Base-by-base conservation (phyloP, 2,888 invertebrate genomes). In the Linyphia triangularis region DNA sequence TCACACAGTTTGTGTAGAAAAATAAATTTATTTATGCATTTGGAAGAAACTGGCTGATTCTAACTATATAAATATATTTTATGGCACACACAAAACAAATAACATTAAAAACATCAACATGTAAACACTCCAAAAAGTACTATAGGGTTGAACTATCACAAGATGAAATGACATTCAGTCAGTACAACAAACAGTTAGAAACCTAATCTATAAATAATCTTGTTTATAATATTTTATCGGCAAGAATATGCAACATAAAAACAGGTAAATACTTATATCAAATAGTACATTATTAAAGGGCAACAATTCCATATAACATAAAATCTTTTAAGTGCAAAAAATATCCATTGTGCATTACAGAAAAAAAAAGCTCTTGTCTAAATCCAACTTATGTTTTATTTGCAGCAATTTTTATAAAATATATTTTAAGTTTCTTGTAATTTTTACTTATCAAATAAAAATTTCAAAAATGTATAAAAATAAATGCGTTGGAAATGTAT, bases 401-500 rank as follows among this genome's bases (percentile, higher is more conserved):
- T 59, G 24, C 3, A 67, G n/a, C 33, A 3, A 19, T 67, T 67
- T 28, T 67, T n/a, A 30, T 65, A 30, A 6, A 51, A 28, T 57
- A 28, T 57, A 51, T 51, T 28, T 2, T 57, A 22, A 4, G 19
- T 70, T 24, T 40, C 33, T 24, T 28, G 28, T 67, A 4, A 43
- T 43, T 43, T 26, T n/a, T 77, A 37, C 59, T 59, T 77, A 37
- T 22, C 37, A 77, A 63, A 30, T 28, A 26, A n/a, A 72, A 73
- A 59, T 59, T 28, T 51, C 7, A 72, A 73, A 73, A 30, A 73
- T 57, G 19, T 43, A 81, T 81, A 81, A 81, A 81, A 81, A 81
- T 81, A 81, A 81, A 81, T 81, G 69, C 59, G 26, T 67, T 57
- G 22, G 28, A 10, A 67, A 67, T 79, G 59, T 75, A 75, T 73